Base-by-base conservation (phyloP, 2,113 vertebrate species). In the Urocitellus parryii region DNA sequence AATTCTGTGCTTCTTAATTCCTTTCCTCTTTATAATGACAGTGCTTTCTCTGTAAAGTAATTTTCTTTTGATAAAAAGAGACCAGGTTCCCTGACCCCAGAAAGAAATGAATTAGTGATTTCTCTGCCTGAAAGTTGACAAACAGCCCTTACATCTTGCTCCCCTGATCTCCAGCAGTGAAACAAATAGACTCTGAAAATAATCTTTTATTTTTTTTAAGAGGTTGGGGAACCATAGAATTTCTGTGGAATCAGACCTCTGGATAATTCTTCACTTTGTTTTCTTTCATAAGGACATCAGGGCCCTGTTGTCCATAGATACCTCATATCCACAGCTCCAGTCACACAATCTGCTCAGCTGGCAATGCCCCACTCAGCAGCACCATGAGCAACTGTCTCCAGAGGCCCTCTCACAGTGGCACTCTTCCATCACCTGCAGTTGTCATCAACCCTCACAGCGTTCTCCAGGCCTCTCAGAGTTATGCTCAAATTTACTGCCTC, bases 111-210 rank as follows among this genome's bases (percentile, higher is more conserved):
- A 96, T 94, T 89, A 95, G 95, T 96, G 94, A 94, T 91, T 96
- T 97, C 89, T 95, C 61, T 93, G 83, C 80, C 97, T 93, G 84
- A 53, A 56, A 91, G 73, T 95, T 98, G 91, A 97, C 96, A 96
- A 97, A 93, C 83, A 94, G 76, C 73, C 34, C 77, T 97, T 94
- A 77, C 72, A 85, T 94, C 51, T 88, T 78, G 53, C 42, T 97
- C 51, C n/a, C 80, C 72, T 84, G 80, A 79, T 95, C 92, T 97
- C 97, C 95, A 97, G 80, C 96, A 77, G 96, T 87, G 97, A 97
- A 96, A 96, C 91, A 96, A 97, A 98, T 95, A 96, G 96, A 95
- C 37, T 96, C 95, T 79, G 76, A 91, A 97, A 97, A 97, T 93
- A 94, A 97, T 93, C 61, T 81, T 74, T 65, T 48, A 78, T 85